Evolutionary conservation across 2,797 vertebrate species (phyloP), one percentile per base, ranked within the genome.

Genomic region (Fundulus diaphanus): DNA sequence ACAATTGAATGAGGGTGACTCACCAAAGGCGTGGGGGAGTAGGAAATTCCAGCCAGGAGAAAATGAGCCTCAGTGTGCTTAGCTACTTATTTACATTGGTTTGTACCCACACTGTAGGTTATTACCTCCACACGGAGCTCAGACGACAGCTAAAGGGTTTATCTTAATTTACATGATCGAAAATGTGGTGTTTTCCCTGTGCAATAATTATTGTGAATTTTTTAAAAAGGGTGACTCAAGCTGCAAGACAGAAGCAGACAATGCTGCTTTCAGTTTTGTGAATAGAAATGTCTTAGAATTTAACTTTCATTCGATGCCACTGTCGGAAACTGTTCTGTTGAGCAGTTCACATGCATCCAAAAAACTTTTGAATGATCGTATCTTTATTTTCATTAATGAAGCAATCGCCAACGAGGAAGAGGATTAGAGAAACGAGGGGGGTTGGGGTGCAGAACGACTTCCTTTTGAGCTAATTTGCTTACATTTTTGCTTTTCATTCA

Each of bases 191-290:
- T 93, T 79, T 86, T 78, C 1, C 40, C 3, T 57, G 78, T 52
- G 27, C 20, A 85, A 66, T 94, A 96, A 96, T 97, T 96, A 92
- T 93, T 81, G 94, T 91, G 85, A 95, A 92, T 97, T 97, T 96
- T 93, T 85, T 13, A 42, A 2, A 94, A 95, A 83, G n/a, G n/a
- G 8, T 16, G 29, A 75, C 70, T 52, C 37, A 11, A 24, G 71
- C 72, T 78, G 61, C 7, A 7, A 20, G 33, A 59, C 22, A n/a
- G 0, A 74, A 12, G 46, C 79, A 70, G 73, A 83, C 80, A 81
- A 46, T 80, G 72, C 15, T 71, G 81, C 77, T 90, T 91, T 92
- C 79, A 81, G 76, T 89, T 90, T 89, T 81, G 2, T 48, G 54
- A 7, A 35, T 68, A 51, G 72, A 81, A 74, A 77, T 1, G 66